phyloP scores from a whole-genome alignment of 2,888 invertebrate species.

The Sycophila texana region DNA sequence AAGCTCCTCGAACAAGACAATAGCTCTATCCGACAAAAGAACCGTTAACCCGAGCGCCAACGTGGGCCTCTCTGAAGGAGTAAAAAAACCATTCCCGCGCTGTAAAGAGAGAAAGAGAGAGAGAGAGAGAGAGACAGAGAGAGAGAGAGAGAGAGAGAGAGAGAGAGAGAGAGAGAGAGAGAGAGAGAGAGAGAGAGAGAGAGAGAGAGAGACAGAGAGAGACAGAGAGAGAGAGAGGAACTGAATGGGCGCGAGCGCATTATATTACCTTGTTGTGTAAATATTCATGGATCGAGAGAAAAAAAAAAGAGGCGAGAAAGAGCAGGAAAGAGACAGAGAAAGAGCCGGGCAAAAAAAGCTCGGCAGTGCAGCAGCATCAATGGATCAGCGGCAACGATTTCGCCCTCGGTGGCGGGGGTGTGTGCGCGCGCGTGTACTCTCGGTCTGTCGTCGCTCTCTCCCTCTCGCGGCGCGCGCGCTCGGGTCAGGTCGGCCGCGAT shows the following conservation, averaged over 20 bases:
- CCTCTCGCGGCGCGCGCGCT: not conserved
- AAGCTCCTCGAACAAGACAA: constrained; percentile 23
- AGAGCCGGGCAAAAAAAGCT: not conserved
- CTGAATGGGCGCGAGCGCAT: constrained; percentile 14
- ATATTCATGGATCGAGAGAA: constrained; percentile 11
- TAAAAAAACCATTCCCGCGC: not conserved
- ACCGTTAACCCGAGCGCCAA: constrained; percentile 14
- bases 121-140: constrained; percentile 1
- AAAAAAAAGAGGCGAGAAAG: not conserved
- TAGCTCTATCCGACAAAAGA: constrained; percentile 26
- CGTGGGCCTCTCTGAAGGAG: not conserved
- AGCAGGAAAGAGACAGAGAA: not conserved
- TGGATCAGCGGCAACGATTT: constrained; percentile 27
- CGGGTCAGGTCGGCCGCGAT: constrained; percentile 43
- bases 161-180: constrained; percentile 5
- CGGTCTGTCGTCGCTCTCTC: constrained; percentile 9
- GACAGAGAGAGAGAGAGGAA: not conserved
- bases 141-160: constrained; percentile 5
- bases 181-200: not conserved
- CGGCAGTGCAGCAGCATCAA: constrained; percentile 1
- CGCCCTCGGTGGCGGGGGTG: not conserved
- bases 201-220: constrained; percentile 4
- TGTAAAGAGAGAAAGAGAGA: not conserved
- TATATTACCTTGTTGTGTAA: constrained; percentile 20
- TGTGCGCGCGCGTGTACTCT: not conserved